Evolutionary conservation across 2,113 vertebrate genomes (phyloP).

Genomic region (Triplophysa dalaica): DNA sequence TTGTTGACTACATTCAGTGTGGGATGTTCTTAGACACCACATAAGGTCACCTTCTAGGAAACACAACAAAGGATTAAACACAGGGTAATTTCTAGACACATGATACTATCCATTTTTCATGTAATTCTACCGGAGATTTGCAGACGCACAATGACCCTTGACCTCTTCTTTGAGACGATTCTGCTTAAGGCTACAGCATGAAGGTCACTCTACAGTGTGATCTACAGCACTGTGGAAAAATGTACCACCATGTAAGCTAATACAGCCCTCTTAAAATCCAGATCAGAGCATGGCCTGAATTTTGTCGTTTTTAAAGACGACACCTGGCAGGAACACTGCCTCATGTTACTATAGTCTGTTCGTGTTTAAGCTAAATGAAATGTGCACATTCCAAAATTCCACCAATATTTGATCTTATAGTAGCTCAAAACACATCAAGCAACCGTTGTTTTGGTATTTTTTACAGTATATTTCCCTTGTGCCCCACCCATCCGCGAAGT

Average conservation of each 20-base stretch:
- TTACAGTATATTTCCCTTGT: not conserved
- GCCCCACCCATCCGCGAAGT: not conserved
- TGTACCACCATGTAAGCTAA: not conserved
- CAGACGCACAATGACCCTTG: conserved; percentile 25
- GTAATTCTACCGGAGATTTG: not conserved
- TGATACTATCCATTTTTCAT: not conserved
- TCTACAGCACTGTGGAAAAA: not conserved
- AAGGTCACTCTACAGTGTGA: not conserved
- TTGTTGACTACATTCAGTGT: not conserved
- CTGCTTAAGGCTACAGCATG: not conserved
- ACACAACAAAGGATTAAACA: not conserved
- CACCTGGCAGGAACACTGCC: too few relatives aligned
- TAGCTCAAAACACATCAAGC: not conserved
- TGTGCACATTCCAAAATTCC: too few relatives aligned
- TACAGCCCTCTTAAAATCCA: not conserved
- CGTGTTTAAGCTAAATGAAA: too few relatives aligned
- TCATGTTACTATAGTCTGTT: too few relatives aligned
- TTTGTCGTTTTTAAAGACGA: too few relatives aligned
- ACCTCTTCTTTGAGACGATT: conserved; percentile 8
- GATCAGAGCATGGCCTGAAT: not conserved
- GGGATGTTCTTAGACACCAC: not conserved
- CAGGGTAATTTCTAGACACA: conserved; percentile 20
- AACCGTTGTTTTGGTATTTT: not conserved
- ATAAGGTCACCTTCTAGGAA: conserved; percentile 11
- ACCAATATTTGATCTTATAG: too few relatives aligned